Evolutionary conservation across 2,113 vertebrate species (phyloP).

Genomic region (Petaurus breviceps): DNA sequence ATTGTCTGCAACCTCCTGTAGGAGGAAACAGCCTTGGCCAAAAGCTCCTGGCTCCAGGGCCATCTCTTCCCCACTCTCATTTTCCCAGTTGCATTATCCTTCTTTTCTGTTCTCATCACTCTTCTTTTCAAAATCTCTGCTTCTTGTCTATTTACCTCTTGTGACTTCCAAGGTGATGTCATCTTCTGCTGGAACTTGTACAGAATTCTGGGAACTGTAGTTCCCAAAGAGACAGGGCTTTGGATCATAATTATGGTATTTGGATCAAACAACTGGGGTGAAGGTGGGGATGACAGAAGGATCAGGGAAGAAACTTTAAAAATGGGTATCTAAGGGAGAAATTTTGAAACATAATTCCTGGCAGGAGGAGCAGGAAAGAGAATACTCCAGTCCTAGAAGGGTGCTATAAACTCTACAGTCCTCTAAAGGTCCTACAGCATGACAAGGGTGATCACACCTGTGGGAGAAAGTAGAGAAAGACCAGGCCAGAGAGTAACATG

Average conservation of each 20-base stretch:
- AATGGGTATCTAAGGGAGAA: background rate
- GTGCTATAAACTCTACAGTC: no score
- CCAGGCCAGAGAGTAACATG: background rate
- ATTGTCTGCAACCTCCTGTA: background rate
- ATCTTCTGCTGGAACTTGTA: background rate
- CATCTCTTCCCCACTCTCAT: background rate
- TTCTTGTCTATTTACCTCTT: background rate
- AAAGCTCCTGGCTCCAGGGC: background rate
- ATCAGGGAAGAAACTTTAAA: background rate
- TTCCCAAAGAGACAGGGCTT: background rate
- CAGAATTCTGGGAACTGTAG: background rate
- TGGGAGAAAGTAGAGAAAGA: background rate
- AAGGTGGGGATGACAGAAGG: background rate
- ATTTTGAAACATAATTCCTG: background rate
- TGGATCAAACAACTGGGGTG: background rate
- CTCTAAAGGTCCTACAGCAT: no score
- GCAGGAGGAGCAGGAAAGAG: background rate
- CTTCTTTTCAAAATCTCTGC: background rate
- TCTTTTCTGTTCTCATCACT: background rate
- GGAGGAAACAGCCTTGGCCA: background rate
- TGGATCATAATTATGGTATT: background rate
- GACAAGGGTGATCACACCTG: background rate
- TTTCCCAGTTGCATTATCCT: background rate
- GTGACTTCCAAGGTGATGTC: background rate
- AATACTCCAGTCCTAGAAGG: background rate